phyloP scores from a whole-genome alignment of 2,888 invertebrate genomes.

The Andrena camellia region DNA sequence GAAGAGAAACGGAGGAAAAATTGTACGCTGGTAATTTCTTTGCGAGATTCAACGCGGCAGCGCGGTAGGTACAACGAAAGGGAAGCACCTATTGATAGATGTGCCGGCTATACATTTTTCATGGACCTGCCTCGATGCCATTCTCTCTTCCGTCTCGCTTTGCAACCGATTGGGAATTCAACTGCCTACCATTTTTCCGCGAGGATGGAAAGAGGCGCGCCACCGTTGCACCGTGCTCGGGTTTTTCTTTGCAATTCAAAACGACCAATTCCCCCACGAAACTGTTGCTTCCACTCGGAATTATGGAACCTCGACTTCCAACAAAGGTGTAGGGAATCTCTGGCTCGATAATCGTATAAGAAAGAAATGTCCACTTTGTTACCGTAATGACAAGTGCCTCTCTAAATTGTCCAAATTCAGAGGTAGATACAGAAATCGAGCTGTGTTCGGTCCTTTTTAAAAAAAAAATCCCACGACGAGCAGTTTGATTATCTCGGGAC shows the following conservation, averaged over 20 bases:
- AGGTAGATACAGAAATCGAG: background rate
- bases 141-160: constrained; percentile 26
- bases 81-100: constrained; percentile 42
- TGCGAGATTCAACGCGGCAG: constrained; percentile 46
- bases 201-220: constrained; percentile 5
- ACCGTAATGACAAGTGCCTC: too few species aligned
- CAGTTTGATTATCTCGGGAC: background rate
- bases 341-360: too few species aligned
- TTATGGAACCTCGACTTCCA: constrained; percentile 24
- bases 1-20: constrained; percentile 50
- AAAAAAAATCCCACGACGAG: background rate
- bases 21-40: constrained; percentile 57
- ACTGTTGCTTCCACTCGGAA: constrained; percentile 45
- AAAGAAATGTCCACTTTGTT: too few species aligned
- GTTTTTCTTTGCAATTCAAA: constrained; percentile 53
- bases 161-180: constrained; percentile 61
- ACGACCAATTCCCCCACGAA: constrained; percentile 33
- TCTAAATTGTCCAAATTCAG: too few species aligned
- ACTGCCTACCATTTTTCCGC: constrained; percentile 50
- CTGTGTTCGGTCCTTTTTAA: background rate
- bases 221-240: background rate
- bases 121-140: constrained; percentile 38
- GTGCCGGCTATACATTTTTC: constrained; percentile 62
- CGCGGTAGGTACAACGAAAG: constrained; percentile 39
- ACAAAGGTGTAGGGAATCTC: too few species aligned